Evolutionary conservation across 23 tunicate species (phyloP), one percentile per base, ranked within the genome.

Genomic region (Trididemnum miniatum): DNA sequence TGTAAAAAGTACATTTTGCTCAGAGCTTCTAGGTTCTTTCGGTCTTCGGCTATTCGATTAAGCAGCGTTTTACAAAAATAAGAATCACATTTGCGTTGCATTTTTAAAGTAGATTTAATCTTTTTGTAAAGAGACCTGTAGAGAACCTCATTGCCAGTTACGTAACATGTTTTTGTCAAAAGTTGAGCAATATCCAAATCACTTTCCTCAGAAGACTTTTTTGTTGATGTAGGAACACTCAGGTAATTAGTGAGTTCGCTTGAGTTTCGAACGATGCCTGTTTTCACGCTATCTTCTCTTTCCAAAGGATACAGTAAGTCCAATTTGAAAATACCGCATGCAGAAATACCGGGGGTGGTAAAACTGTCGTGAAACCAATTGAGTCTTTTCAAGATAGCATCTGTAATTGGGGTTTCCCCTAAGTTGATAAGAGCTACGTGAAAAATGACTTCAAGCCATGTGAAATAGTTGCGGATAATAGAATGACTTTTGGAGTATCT

Each of bases 371-470:
- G 18, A n/a, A 67, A 67, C 75, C 75, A 67, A 31, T 67, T 22
- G 2, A 67, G 75, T 67, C n/a, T 12, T 3, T 67, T 24, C 7
- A 67, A 4, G 3, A 22, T 9, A 3, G 38, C 37, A 31, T 12
- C 15, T 30, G 75, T 30, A 31, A 67, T 67, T 31, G 75, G 75
- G 3, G 75, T 67, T 67, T 67, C 75, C 4, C 75, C 75, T 4
- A 67, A 30, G n/a, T 67, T 67, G 38, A 67, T 67, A 33, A 67
- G 37, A 9, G 38, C 75, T 4, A 67, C 37, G 38, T 67, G 75
- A 67, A 67, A 31, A 31, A 67, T 3, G 2, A 67, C 75, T 7
- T 5, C 5, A 7, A 67, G 75, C 75, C 75, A 67, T 30, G 75
- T 5, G 38, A 67, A 67, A 33, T 67, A 67, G 9, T 67, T 31